Conservation (phyloP, 2,888 invertebrate species). For the Congeria kusceri region DNA sequence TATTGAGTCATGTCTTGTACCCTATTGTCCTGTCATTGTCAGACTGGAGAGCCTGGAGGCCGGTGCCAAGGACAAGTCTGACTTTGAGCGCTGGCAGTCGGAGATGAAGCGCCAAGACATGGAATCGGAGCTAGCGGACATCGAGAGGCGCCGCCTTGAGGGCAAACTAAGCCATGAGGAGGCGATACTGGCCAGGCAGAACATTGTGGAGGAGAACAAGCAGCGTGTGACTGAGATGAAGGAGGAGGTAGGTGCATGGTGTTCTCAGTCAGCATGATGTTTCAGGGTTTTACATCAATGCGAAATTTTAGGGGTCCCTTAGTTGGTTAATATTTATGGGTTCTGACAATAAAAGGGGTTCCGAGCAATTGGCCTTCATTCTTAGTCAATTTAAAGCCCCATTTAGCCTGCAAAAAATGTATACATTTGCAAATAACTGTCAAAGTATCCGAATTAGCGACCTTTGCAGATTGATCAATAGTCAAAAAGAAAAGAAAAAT, state of each 20-base stretch:
- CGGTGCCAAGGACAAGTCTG: constrained; percentile 81
- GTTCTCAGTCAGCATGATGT: no score
- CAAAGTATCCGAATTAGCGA: no score
- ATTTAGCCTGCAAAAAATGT: not conserved
- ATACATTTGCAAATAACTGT: no score
- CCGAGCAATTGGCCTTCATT: no score
- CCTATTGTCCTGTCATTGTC: not conserved
- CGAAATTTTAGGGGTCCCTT: no score
- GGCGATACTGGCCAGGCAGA: constrained; percentile 84
- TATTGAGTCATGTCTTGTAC: no score
- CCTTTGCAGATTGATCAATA: no score
- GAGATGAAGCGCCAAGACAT: constrained; percentile 82
- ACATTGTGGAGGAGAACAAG: constrained; percentile 81
- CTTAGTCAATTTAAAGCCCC: no score
- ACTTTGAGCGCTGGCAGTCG: constrained; percentile 84
- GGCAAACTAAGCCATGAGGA: constrained; percentile 85
- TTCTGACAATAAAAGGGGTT: no score
- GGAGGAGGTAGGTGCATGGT: constrained; percentile 76
- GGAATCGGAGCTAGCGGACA: constrained; percentile 80
- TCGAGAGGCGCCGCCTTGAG: constrained; percentile 82
- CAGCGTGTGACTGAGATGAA: constrained; percentile 82
- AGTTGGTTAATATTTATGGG: no score
- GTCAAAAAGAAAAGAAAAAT: no score
- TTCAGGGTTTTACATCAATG: no score
- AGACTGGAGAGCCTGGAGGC: constrained; percentile 82